Base-by-base conservation (phyloP, 2,888 invertebrate species). In the Diarsia brunnea region DNA sequence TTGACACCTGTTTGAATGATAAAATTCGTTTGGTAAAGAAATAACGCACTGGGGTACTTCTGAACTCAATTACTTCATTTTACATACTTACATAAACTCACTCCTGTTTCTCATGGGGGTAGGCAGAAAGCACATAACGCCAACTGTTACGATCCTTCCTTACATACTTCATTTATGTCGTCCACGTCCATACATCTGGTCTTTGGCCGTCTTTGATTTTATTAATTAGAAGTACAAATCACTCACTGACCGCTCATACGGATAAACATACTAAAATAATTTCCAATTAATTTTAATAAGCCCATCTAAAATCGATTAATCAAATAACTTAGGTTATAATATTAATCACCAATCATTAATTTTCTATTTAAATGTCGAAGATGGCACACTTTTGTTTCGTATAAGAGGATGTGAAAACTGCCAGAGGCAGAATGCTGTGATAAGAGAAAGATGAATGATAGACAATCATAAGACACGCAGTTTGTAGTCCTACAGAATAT, bases 281-380 rank as follows among this genome's bases (percentile, higher is more conserved):
- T 64, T 64, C 71, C 16, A 72, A 58, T 38, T 31, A 73, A 69
- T 70, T 53, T 53, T 24, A 74, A 76, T 75, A 8, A 53, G 66
- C 64, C 71, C 61, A 72, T 74, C 71, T 63, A 38, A 74, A 53
- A 58, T 63, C 63, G 70, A 84, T 86, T 82, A 73, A 72, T 76
- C 75, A 79, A 81, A 73, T 60, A 67, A 63, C 55, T 21, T 51
- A n/a, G 43, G 19, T 27, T 45, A 24, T 72, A 65, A 75, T n/a
- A n/a, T 79, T 73, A 77, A 81, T 77, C 66, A 67, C 21, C 4
- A 19, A 63, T 82, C n/a, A 78, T 73, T 67, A 24, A 64, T 75
- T 73, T n/a, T 69, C 11, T 65, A 55, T 69, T 75, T 24, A 31
- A 69, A 81, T 69, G 53, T 61, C 14, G 14, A 47, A 66, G 31